Evolutionary conservation across 1,140 invertebrate genomes (phyloP), one percentile per base, ranked within the genome.

Genomic region (Doryteuthis pealeii): DNA sequence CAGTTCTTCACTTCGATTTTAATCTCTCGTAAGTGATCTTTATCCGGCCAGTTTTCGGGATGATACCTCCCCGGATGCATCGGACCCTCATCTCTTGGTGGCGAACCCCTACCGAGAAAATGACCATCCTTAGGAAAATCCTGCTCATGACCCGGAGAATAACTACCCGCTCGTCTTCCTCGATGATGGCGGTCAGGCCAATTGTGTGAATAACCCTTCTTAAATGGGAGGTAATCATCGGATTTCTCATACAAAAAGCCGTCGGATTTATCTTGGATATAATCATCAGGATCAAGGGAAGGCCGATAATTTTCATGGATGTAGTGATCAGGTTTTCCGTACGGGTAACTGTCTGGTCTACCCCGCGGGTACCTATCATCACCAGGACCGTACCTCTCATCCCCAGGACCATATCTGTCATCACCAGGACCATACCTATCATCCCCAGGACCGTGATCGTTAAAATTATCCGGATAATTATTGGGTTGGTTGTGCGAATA

Each of bases 241-340:
- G 54, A n/a, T 62, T 62, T 62, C 54, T 62, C 54, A 62, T 62
- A 62, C 26, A 62, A 28, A 6, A 62, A 62, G 18, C 54, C 54
- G 18, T 62, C 54, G 18, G 26, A n/a, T 62, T 62, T 22, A 1
- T 62, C 54, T 18, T 62, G 54, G 54, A 22, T n/a, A 28, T 62
- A 62, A 28, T 62, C 54, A 62, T 2, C 54, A n/a, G 54, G 54
- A 62, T 62, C 6, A 62, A 6, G 10, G 10, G 54, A 62, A n/a
- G 18, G 12, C 10, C 35, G 4, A 40, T 5, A 40, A 40, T 3
- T 40, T 62, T 62, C 18, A 18, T 22, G 10, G 6, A 28, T 22
- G 18, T 22, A 62, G 6, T 22, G 18, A 62, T 62, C 26, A 14
- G 54, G 18, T 18, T 62, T 22, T 0, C 54, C 54, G 18, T 28